Base-by-base conservation (phyloP, 1,140 invertebrate species). In the Brachionus asplanchnoidis region DNA sequence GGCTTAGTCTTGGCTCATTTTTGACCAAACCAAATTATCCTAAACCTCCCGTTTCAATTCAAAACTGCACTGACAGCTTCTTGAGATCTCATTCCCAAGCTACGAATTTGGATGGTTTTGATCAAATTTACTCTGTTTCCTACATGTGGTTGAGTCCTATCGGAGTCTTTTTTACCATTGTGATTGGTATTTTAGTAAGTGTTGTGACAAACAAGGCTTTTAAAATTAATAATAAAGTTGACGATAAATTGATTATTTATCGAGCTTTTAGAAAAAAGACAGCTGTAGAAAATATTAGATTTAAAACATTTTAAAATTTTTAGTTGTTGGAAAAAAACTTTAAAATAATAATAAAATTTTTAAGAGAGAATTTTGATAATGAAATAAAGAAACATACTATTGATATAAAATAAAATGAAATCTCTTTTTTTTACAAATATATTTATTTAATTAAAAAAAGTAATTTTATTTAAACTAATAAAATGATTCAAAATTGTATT, bases 71-170 rank as follows among this genome's bases (percentile, higher is more conserved):
- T 14, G 40, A 11, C 5, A 42, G 7, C 6, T 40, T 17, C 7
- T n/a, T 6, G 7, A 20, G 17, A 73, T 73, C 68, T 73, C n/a
- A 42, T 73, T 32, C 42, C 1, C 50, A 65, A 60, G 79, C 79
- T 20, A 65, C 11, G 4, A 82, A 82, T 82, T 68, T 82, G n/a
- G 17, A 60, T 4, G 79, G 79, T 23, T 82, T 82, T 46, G 12
- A 82, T 68, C 7, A 44, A 65, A 87, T 94, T 12, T 94, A 95
- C 87, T 91, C 93, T 84, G 90, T 97, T 12, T 96, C 95, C 0
- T 97, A 97, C 87, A 92, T 94, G 93, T 94, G 95, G 87, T 93
- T 94, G 77, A 93, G 93, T n/a, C 92, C 92, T 32, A 92, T 95
- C n/a, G 94, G 93, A 0, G 94, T 94, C 0, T 89, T 95, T 3